Evolutionary conservation across 2,797 vertebrate genomes (phyloP).

Genomic region (Parotocinclus haroldoi): DNA sequence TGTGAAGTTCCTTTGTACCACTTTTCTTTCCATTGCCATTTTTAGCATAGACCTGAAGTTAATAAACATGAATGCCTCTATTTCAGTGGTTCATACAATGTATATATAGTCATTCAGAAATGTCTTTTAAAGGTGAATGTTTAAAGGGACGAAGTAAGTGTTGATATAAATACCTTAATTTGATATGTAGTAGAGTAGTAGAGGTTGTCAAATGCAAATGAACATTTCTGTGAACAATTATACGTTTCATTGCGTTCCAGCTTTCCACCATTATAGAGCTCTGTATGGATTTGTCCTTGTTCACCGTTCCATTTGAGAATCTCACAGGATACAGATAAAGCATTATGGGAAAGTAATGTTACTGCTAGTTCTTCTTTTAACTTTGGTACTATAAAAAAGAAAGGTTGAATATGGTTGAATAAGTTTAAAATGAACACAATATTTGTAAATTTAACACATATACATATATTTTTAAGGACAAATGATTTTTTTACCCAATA

Average conservation of each 20-base stretch:
- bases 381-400: constrained; percentile 1
- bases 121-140: background rate
- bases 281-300: fast-evolving
- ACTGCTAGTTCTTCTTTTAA: fast-evolving
- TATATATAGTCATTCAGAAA: background rate
- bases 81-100: background rate
- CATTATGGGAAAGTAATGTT: background rate
- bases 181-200: constrained; percentile 54
- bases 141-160: background rate
- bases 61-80: constrained; percentile 1
- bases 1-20: fast-evolving
- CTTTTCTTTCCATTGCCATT: background rate
- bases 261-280: background rate
- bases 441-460: too few species aligned
- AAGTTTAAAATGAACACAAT: too few species aligned
- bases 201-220: constrained; percentile 47
- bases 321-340: background rate
- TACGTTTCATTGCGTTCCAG: fast-evolving
- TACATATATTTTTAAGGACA: too few species aligned
- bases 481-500: too few species aligned
- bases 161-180: constrained; percentile 53
- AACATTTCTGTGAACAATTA: fast-evolving
- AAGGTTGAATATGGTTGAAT: background rate
- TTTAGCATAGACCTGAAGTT: background rate
- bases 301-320: fast-evolving